Evolutionary conservation across 2,888 invertebrate genomes (phyloP).

Genomic region (Meteorus cinctellus): DNA sequence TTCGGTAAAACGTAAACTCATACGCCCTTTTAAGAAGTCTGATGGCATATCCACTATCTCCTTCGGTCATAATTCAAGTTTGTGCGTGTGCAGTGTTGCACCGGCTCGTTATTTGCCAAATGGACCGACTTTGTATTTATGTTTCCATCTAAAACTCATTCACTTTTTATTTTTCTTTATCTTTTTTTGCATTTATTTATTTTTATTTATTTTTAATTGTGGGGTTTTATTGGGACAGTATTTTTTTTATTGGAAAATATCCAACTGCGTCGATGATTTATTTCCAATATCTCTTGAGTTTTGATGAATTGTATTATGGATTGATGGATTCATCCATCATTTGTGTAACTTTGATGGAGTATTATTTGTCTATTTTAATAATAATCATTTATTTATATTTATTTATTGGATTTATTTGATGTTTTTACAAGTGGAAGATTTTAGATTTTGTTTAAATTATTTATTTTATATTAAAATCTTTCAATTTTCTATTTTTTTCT

Average conservation of each 20-base stretch:
- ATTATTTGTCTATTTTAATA: background rate
- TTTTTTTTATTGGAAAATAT: background rate
- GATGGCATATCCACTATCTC: background rate
- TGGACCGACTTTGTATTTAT: constrained; percentile 7
- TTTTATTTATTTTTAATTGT: background rate
- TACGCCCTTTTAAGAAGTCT: constrained; percentile 43
- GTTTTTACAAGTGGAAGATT: background rate
- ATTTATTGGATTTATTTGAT: background rate
- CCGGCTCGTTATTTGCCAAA: constrained; percentile 1
- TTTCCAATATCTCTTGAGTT: constrained; percentile 2
- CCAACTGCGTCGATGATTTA: constrained; percentile 11
- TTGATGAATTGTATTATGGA: background rate
- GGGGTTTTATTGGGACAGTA: background rate
- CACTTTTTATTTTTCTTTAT: background rate
- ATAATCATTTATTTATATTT: background rate
- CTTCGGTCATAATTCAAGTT: background rate
- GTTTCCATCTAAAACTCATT: background rate
- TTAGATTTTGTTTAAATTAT: no score
- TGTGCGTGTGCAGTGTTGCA: background rate
- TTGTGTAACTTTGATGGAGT: background rate
- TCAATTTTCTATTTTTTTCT: no score
- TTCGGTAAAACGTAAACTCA: constrained; percentile 53
- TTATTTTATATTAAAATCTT: no score
- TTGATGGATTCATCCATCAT: background rate
- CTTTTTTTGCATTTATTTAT: background rate